Conservation (phyloP, 2,113 vertebrate genomes). For the Ameiurus melas region DNA sequence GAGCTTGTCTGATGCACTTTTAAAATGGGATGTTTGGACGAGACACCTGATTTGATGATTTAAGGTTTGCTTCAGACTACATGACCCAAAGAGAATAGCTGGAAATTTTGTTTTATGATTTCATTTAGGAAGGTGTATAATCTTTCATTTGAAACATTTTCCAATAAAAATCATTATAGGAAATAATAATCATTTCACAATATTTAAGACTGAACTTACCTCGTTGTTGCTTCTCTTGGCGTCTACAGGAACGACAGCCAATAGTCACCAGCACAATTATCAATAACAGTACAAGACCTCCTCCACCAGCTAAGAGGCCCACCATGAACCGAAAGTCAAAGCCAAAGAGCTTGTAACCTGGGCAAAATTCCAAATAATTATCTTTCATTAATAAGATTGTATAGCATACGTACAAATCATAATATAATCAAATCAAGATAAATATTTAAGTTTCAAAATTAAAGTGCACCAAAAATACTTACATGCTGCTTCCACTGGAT, state of each 20-base stretch:
- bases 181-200: neutral
- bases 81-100: neutral
- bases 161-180: neutral
- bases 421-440: neutral
- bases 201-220: slow-evolving; percentile 39
- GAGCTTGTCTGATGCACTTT: neutral
- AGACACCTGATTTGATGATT: neutral
- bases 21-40: neutral
- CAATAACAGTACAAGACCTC: slow-evolving; percentile 50
- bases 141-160: neutral
- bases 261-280: neutral
- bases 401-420: neutral
- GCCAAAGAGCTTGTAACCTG: slow-evolving; percentile 8
- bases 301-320: slow-evolving; percentile 52
- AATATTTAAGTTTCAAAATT: neutral
- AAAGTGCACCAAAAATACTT: slow-evolving; percentile 1
- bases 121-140: neutral
- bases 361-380: neutral
- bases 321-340: slow-evolving; percentile 54
- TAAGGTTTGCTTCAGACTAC: neutral
- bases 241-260: neutral
- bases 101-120: neutral
- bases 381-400: neutral
- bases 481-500: neutral
- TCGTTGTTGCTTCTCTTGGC: neutral